phyloP scores from a whole-genome alignment of 64 coral and sea anemone species.

The Porites lutea region DNA sequence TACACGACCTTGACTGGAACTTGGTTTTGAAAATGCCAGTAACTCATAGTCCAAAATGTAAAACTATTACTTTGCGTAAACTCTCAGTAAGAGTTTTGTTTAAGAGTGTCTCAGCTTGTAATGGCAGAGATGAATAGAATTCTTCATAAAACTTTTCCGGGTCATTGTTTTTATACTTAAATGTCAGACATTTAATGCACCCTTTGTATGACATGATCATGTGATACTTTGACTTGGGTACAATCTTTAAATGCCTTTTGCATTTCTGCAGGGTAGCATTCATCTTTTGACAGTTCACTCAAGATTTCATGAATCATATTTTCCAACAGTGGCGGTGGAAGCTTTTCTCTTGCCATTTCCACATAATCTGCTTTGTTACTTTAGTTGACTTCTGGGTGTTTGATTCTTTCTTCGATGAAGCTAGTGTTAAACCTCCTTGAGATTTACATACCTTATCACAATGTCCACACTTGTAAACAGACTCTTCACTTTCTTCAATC shows the following conservation, averaged over 20 bases:
- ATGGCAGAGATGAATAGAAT: conserved; percentile 16
- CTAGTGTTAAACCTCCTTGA: too few species aligned
- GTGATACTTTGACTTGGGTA: neutral
- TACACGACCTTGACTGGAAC: conserved; percentile 6
- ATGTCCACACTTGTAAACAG: too few species aligned
- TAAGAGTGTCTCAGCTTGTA: conserved; percentile 21
- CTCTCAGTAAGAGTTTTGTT: neutral
- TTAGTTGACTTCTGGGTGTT: too few species aligned
- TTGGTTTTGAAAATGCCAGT: conserved; percentile 13
- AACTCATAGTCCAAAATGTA: neutral
- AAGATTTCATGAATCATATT: conserved; percentile 1
- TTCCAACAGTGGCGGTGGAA: neutral
- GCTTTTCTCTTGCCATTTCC: too few species aligned
- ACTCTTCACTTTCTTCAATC: too few species aligned
- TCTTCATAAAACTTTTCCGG: neutral
- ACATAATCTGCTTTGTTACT: too few species aligned
- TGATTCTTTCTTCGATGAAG: too few species aligned
- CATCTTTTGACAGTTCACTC: conserved; percentile 11
- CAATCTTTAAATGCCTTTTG: conserved; percentile 19
- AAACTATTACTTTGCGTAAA: conserved; percentile 7
- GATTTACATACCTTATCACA: too few species aligned
- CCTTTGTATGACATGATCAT: neutral
- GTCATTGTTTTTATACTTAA: neutral
- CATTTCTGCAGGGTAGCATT: conserved; percentile 1
- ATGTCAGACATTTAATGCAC: conserved; percentile 11